These are phyloP conservation scores for crab-eating macaque (Macaca fascicularis) DNA, from an alignment of 2,113 vertebrate genomes.

Conservation along the genomic window DNA sequence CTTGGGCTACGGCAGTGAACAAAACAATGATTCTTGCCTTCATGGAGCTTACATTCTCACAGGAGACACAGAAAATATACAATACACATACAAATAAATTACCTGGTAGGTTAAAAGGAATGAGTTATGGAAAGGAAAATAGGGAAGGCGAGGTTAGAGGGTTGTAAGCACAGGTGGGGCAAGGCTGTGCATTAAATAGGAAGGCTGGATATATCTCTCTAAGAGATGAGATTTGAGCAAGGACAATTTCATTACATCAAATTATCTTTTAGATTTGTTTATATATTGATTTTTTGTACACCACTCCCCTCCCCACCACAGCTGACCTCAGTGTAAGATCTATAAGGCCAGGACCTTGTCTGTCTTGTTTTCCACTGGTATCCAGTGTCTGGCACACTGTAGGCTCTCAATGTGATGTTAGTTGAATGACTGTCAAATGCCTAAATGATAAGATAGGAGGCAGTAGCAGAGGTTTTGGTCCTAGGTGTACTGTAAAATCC, in stretches of 20 bases:
- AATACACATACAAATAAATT: neutral
- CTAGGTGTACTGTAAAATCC: neutral
- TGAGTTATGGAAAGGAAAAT: neutral
- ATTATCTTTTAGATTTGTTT: neutral
- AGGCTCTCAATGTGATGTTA: neutral
- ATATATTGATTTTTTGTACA: neutral
- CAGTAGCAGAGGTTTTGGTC: neutral
- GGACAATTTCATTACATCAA: neutral
- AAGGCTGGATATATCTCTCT: neutral
- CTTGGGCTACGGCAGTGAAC: neutral
- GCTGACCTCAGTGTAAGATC: neutral
- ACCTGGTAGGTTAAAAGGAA: neutral
- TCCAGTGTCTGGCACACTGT: neutral
- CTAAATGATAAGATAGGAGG: neutral
- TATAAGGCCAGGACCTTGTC: neutral
- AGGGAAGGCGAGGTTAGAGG: neutral
- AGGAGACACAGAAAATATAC: neutral
- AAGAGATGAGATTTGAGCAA: neutral
- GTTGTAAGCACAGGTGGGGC: rapidly evolving
- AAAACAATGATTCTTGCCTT: neutral
- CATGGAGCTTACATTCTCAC: neutral
- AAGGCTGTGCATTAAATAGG: neutral
- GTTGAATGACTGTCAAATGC: neutral
- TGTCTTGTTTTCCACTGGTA: neutral
- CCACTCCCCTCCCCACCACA: neutral